These are phyloP conservation scores for Lithodes maja DNA, from an alignment of 2,888 invertebrate species.

Conservation along the genomic window DNA sequence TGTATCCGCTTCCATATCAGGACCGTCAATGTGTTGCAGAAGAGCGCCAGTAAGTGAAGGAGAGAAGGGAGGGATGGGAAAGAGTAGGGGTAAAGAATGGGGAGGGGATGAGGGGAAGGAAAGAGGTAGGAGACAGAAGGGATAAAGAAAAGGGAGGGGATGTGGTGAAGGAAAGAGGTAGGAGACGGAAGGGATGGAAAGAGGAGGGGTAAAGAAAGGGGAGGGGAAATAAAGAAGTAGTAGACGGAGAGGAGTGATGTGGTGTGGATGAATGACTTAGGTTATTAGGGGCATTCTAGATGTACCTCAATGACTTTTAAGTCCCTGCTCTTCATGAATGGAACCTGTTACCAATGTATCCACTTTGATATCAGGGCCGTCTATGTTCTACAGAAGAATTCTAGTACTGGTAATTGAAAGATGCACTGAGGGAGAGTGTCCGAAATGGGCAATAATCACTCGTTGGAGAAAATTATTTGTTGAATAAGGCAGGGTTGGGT, in stretches of 20 bases:
- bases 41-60: conserved; percentile 87
- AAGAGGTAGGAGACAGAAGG: no score
- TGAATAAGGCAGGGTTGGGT: neutral
- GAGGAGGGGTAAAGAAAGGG: no score
- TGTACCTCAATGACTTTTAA: conserved; percentile 51
- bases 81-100: neutral
- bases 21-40: conserved; percentile 91
- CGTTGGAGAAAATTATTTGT: no score
- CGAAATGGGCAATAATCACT: no score
- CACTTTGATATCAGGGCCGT: conserved; percentile 89
- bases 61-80: no score
- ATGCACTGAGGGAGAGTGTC: no score
- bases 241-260: no score
- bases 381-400: conserved; percentile 91
- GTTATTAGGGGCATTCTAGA: conserved; percentile 44
- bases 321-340: conserved; percentile 62
- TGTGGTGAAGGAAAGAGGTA: no score
- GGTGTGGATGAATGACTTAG: no score
- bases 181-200: no score
- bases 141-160: no score
- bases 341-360: conserved; percentile 86
- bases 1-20: conserved; percentile 90
- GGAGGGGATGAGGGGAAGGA: neutral
- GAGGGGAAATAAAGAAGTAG: no score
- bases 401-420: conserved; percentile 85